These are phyloP conservation scores for Corythucha ciliata DNA, from an alignment of 2,888 invertebrate species.

Conservation along the genomic window DNA sequence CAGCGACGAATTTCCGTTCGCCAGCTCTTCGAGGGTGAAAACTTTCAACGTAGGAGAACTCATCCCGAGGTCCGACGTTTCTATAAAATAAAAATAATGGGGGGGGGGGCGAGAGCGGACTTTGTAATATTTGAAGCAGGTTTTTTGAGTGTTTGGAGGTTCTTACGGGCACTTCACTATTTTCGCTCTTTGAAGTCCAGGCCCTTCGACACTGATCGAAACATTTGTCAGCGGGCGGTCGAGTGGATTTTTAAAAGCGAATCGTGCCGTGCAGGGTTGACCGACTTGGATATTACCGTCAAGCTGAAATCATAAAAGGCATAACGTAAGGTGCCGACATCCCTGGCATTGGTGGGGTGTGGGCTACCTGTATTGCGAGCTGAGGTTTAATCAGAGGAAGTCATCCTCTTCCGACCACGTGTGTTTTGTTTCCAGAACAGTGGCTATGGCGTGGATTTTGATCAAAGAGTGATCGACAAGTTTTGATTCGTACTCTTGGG, in stretches of 20 bases:
- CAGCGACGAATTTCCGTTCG: constrained; percentile 53
- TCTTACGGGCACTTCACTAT: constrained; percentile 43
- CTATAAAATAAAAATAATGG: constrained; percentile 43
- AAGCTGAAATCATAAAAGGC: constrained; percentile 35
- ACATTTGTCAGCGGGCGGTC: constrained; percentile 54
- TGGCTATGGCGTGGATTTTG: constrained; percentile 62
- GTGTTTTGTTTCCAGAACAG: constrained; percentile 62
- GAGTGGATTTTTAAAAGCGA: constrained; percentile 57
- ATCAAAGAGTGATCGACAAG: constrained; percentile 60
- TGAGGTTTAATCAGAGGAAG: constrained; percentile 58
- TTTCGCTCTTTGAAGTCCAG: constrained; percentile 54
- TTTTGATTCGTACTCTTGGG: constrained; percentile 59
- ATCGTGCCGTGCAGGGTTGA: constrained; percentile 38
- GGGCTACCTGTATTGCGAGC: constrained; percentile 57
- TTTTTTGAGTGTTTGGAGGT: too few relatives aligned
- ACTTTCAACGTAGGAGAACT: constrained; percentile 52
- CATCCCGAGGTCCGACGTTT: constrained; percentile 54
- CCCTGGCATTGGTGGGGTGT: too few relatives aligned
- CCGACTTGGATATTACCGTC: constrained; percentile 39
- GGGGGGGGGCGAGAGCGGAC: too few relatives aligned
- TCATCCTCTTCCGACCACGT: constrained; percentile 66
- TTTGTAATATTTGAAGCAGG: too few relatives aligned
- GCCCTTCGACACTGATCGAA: constrained; percentile 59
- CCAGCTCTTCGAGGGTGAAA: constrained; percentile 52
- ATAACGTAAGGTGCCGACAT: not conserved